Evolutionary conservation across 2,888 invertebrate genomes (phyloP), one percentile per base, ranked within the genome.

Genomic region (Heliconius ismenius): DNA sequence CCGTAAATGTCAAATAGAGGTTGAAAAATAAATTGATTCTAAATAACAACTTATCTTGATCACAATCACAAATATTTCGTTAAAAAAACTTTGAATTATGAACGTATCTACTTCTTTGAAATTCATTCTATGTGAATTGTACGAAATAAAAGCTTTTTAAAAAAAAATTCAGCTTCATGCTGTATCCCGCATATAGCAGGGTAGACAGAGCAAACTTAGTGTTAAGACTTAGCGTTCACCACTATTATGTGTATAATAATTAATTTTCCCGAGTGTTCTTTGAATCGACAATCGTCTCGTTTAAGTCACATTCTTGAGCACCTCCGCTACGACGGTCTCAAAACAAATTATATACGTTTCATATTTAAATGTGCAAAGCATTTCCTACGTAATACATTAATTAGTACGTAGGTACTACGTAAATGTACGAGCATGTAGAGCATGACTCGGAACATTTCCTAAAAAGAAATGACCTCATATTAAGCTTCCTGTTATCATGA

Each of bases 1-100:
- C 32, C 75, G 75, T 70, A 75, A 75, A 75, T 75, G 75, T 75
- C 75, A 70, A 70, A 54, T 70, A 70, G 63, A 75, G 75, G 75
- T 75, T 75, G 54, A 75, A 75, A 63, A 70, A 75, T 75, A 70
- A 75, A 75, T 63, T 54, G 62, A 64, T 70, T 69, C 43, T 54
- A 75, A 54, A 75, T 24, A 58, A 65, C 54, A 43, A 69, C 62
- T 68, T 32, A 49, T 70, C 54, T 63, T 69, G 70, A n/a, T 54
- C 11, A 36, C 32, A 70, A 54, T 62, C 62, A 49, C 36, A 69
- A 63, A 63, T 69, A 62, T 75, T 75, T 63, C 49, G 63, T 49
- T 13, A 7, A 32, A 18, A 24, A 24, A 18, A 32, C 24, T 63
- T 60, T 60, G 24, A 36, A 26, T 26, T 11, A 39, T 36, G 60